These are phyloP conservation scores for Rhodinocichla rosea DNA, from an alignment of 2,113 vertebrate species.

Conservation along the genomic window DNA sequence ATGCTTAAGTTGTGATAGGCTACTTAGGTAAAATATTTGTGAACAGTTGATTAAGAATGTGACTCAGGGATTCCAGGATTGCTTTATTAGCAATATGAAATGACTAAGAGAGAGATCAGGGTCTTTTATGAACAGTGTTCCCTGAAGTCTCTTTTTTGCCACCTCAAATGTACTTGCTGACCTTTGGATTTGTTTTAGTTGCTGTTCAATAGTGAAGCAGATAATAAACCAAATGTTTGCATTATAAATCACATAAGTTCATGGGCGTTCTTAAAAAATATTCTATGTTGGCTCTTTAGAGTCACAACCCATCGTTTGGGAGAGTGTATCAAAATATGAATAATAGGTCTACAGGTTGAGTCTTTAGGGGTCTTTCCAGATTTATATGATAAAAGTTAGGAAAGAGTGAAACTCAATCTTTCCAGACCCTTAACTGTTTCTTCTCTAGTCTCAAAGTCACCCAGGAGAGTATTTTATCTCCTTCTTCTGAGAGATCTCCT, in stretches of 20 bases:
- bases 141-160: background rate
- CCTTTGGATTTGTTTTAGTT: background rate
- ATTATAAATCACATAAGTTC: background rate
- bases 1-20: background rate
- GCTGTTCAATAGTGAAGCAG: background rate
- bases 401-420: background rate
- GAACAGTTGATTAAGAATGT: background rate
- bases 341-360: background rate
- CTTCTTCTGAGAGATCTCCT: background rate
- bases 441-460: background rate
- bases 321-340: background rate
- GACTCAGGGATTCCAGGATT: background rate
- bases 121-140: background rate
- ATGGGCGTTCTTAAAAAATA: background rate
- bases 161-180: background rate
- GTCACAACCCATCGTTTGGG: background rate
- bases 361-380: background rate
- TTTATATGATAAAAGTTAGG: background rate
- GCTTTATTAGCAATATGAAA: background rate
- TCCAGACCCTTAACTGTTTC: background rate
- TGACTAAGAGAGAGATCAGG: background rate
- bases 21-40: background rate
- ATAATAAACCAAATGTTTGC: background rate
- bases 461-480: background rate
- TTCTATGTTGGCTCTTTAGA: background rate